phyloP scores from a whole-genome alignment of 2,888 invertebrate species.

The Pocota personata region DNA sequence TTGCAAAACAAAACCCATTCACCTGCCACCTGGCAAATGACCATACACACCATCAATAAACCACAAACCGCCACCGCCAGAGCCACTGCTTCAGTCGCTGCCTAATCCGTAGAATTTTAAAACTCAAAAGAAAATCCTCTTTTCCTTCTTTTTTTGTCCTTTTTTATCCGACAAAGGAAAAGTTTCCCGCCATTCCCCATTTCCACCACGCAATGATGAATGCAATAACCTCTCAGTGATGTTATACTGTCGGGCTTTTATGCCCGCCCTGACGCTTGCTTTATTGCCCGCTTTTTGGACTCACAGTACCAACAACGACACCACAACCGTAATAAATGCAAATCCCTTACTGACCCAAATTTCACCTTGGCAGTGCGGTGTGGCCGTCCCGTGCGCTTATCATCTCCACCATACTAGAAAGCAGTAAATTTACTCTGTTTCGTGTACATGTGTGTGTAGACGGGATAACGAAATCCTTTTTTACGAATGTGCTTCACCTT shows the following conservation, averaged over 20 bases:
- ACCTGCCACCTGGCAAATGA: conserved; percentile 61
- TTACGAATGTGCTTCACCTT: conserved; percentile 51
- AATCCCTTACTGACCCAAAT: conserved; percentile 71
- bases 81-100: not conserved
- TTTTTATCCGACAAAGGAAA: conserved; percentile 29
- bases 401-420: conserved; percentile 33
- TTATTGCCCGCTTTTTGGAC: conserved; percentile 47
- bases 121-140: conserved; percentile 49
- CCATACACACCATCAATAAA: conserved; percentile 69
- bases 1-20: conserved; percentile 49
- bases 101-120: conserved; percentile 57
- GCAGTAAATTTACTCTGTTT: conserved; percentile 66
- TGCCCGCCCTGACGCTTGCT: conserved; percentile 59
- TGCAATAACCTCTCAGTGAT: conserved; percentile 56
- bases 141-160: conserved; percentile 7
- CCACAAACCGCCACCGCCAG: not conserved
- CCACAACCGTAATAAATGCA: conserved; percentile 53
- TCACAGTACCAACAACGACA: not conserved
- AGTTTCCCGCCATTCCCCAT: not conserved
- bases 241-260: conserved; percentile 44
- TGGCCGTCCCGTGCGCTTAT: conserved; percentile 52
- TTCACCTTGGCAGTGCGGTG: conserved; percentile 43
- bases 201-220: conserved; percentile 43
- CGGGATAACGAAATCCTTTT: conserved; percentile 33
- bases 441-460: not conserved